phyloP scores from a whole-genome alignment of 2,797 vertebrate species.

The Pseudochromis fuscus region DNA sequence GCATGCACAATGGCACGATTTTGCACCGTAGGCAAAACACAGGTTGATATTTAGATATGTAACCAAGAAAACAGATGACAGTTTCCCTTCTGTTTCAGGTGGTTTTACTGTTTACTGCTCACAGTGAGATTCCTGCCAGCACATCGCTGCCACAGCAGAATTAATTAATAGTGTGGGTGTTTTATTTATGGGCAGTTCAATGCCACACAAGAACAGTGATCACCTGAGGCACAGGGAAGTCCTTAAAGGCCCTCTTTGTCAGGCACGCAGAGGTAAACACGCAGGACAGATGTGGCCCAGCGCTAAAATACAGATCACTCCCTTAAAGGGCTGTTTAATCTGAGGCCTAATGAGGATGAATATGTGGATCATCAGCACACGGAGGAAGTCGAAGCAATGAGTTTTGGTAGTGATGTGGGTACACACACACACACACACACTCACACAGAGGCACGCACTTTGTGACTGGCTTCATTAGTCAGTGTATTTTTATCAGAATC shows the following conservation, averaged over 20 bases:
- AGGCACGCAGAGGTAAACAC: constrained; percentile 76
- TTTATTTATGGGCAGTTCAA: constrained; percentile 84
- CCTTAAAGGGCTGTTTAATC: constrained; percentile 80
- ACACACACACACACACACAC: constrained; percentile 18
- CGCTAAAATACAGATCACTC: constrained; percentile 85
- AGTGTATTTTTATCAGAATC: constrained; percentile 76
- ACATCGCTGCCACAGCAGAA: constrained; percentile 50
- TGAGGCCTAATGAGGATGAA: constrained; percentile 84
- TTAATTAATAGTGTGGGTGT: constrained; percentile 81
- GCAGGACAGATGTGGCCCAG: constrained; percentile 81
- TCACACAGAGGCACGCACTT: constrained; percentile 40
- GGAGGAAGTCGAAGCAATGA: constrained; percentile 62
- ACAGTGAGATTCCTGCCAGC: constrained; percentile 57
- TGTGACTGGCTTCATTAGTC: constrained; percentile 75
- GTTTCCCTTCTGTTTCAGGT: constrained; percentile 55
- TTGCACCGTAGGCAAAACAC: constrained; percentile 13
- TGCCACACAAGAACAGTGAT: constrained; percentile 86
- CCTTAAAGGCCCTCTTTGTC: constrained; percentile 83
- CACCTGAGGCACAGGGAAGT: constrained; percentile 84
- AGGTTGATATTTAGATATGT: constrained; percentile 41
- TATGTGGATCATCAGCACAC: constrained; percentile 74
- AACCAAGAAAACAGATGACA: constrained; percentile 46
- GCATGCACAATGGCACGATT: constrained; percentile 36
- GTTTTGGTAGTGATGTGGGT: constrained; percentile 52
- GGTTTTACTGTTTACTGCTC: constrained; percentile 72